Conservation (phyloP, 2,888 invertebrate species). For the Syrphus vitripennis region DNA sequence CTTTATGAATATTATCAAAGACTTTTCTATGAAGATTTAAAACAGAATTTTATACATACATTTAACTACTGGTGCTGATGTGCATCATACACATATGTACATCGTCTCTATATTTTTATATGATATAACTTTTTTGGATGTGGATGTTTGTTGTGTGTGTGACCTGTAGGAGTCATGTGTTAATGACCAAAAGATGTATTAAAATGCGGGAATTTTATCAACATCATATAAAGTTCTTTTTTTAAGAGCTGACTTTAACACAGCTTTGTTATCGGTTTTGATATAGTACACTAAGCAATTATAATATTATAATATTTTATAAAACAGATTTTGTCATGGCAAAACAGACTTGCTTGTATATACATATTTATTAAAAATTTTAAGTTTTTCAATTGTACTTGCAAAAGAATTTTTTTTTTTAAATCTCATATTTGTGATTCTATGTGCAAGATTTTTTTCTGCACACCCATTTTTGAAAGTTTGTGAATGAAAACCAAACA, state of each 20-base stretch:
- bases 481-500: no score
- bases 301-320: no score
- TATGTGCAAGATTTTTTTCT: no score
- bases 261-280: not conserved
- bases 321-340: no score
- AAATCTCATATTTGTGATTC: no score
- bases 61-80: no score
- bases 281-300: no score
- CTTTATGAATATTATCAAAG: slow-evolving; percentile 52
- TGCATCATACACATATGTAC: no score
- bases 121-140: not conserved
- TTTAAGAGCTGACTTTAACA: not conserved
- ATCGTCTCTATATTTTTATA: not conserved
- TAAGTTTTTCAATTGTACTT: no score
- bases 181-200: slow-evolving; percentile 13
- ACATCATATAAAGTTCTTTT: not conserved
- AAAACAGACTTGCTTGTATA: no score
- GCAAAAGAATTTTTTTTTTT: no score
- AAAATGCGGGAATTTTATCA: not conserved
- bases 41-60: not conserved
- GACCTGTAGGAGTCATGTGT: slow-evolving; percentile 3
- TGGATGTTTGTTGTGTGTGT: not conserved
- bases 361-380: not conserved
- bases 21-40: slow-evolving; percentile 20
- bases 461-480: no score